These are phyloP conservation scores for Chelonia mydas DNA, from an alignment of 2,797 vertebrate species.

Conservation along the genomic window DNA sequence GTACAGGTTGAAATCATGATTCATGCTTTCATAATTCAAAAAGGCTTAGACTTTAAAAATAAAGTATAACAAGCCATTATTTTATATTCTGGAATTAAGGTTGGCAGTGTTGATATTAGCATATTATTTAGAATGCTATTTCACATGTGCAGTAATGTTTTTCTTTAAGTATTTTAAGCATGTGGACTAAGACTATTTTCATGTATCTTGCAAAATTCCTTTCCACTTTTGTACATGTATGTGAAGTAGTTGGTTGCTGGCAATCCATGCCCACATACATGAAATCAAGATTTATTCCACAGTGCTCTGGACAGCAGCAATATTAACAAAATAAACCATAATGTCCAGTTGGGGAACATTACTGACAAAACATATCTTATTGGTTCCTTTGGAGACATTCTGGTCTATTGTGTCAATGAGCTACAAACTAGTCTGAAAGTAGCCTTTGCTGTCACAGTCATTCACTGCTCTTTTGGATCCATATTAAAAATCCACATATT, in stretches of 20 bases:
- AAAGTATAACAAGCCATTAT: fast-evolving
- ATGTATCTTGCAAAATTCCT: conserved; percentile 52
- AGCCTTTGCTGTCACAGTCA: neutral
- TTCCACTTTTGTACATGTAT: neutral
- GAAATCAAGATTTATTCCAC: neutral
- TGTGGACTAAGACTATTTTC: conserved; percentile 50
- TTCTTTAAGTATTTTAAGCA: conserved; percentile 48
- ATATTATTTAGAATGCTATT: neutral
- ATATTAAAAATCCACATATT: neutral
- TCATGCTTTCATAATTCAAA: neutral
- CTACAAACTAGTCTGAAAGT: neutral
- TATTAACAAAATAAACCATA: neutral
- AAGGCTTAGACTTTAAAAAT: neutral
- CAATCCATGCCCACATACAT: neutral
- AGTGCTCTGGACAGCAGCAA: fast-evolving
- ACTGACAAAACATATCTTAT: fast-evolving
- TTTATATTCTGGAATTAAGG: neutral
- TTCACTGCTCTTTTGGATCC: neutral
- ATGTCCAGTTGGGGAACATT: neutral
- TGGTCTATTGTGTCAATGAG: neutral
- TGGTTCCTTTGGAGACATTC: neutral
- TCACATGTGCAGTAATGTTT: conserved; percentile 33
- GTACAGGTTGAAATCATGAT: neutral
- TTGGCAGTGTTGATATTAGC: neutral
- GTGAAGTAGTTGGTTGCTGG: neutral